These are phyloP conservation scores for Bubo bubo DNA, from an alignment of 2,113 vertebrate genomes.

Conservation along the genomic window DNA sequence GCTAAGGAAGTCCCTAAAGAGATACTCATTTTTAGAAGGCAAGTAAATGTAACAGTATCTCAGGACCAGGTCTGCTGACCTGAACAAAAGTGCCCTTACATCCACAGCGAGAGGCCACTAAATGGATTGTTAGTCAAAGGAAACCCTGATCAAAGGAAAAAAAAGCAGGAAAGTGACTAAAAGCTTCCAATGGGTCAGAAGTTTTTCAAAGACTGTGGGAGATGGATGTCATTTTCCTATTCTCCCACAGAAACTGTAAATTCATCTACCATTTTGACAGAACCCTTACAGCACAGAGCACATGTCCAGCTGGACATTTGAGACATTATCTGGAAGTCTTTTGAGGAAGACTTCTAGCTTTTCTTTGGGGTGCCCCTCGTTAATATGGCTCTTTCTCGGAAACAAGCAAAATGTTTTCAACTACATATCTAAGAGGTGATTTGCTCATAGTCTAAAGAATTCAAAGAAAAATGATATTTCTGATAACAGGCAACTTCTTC, in stretches of 20 bases:
- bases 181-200: not conserved
- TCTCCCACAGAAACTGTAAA: not conserved
- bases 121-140: conserved; percentile 10
- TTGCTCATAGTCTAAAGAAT: not conserved
- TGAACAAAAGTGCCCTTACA: conserved; percentile 25
- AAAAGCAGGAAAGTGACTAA: not conserved
- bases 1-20: conserved; percentile 17
- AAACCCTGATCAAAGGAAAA: not conserved
- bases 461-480: not conserved
- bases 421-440: not conserved
- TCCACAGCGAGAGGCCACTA: not conserved
- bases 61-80: not conserved
- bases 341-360: not conserved
- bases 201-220: not conserved
- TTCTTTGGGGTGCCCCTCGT: not conserved
- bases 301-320: not conserved
- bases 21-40: not conserved
- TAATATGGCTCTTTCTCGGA: not conserved
- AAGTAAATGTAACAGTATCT: not conserved
- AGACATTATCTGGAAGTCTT: not conserved
- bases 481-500: not conserved
- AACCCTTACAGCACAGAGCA: not conserved
- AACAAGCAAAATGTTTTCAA: not conserved
- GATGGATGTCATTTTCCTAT: not conserved
- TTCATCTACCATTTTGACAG: not conserved